Conservation (phyloP, 23 tunicate species). For the Halocynthia roretzi region DNA sequence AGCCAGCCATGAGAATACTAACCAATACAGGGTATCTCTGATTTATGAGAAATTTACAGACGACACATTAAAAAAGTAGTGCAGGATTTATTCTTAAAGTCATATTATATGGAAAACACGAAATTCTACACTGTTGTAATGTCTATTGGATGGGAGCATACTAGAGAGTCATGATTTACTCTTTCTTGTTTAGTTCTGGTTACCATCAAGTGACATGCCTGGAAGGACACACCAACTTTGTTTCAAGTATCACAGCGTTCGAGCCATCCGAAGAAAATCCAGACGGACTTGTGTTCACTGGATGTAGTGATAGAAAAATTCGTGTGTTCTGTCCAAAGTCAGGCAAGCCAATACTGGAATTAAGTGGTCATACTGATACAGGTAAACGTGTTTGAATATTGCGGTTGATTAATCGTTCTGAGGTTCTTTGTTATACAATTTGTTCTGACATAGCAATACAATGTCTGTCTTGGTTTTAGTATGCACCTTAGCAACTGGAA, state of each 20-base stretch:
- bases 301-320: conserved; percentile 61
- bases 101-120: neutral
- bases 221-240: conserved; percentile 73
- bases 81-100: neutral
- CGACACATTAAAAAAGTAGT: too few species aligned
- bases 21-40: neutral
- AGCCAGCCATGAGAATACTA: neutral
- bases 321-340: conserved; percentile 22
- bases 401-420: too few species aligned
- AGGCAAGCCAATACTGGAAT: conserved; percentile 20
- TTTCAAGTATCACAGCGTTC: conserved; percentile 49
- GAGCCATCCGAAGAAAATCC: conserved; percentile 45
- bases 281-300: conserved; percentile 67
- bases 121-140: too few species aligned
- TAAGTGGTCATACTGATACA: conserved; percentile 49
- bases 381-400: conserved; percentile 7
- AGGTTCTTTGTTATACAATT: too few species aligned
- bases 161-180: too few species aligned
- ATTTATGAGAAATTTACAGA: too few species aligned
- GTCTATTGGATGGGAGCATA: too few species aligned
- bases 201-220: conserved; percentile 24
- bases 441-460: neutral
- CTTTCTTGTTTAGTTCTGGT: neutral
- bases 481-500: conserved; percentile 24
- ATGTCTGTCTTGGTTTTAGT: conserved; percentile 12